Evolutionary conservation across 2,113 vertebrate genomes (phyloP).

Genomic region (Oriolus oriolus): DNA sequence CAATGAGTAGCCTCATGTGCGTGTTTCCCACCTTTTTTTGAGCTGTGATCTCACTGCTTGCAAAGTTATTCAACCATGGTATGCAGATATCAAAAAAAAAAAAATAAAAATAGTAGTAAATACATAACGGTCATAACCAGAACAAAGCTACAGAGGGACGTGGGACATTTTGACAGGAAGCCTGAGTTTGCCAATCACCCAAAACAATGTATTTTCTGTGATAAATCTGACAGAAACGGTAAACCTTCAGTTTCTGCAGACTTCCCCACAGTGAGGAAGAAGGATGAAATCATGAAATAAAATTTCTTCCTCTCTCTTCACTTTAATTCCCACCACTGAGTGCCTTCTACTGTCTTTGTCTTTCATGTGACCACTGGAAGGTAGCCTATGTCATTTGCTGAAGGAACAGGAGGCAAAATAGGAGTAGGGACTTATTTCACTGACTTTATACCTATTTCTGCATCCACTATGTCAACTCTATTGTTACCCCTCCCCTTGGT

Average conservation of each 20-base stretch:
- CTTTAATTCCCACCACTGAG: background rate
- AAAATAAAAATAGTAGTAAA: background rate
- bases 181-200: background rate
- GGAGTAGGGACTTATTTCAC: background rate
- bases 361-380: background rate
- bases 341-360: background rate
- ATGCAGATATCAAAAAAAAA: background rate
- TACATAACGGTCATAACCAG: background rate
- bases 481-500: background rate
- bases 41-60: background rate
- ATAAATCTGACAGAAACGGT: background rate
- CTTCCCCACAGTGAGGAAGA: background rate
- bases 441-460: background rate
- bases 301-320: background rate
- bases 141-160: background rate
- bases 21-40: background rate
- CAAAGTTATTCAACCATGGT: background rate
- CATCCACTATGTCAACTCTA: rapidly evolving
- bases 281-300: background rate
- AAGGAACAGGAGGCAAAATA: background rate
- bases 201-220: background rate
- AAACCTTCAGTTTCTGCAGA: background rate
- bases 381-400: background rate
- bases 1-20: background rate
- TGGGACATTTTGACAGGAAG: background rate